These are phyloP conservation scores for Brachionus rotundiformis DNA, from an alignment of 1,140 invertebrate genomes.

Conservation along the genomic window DNA sequence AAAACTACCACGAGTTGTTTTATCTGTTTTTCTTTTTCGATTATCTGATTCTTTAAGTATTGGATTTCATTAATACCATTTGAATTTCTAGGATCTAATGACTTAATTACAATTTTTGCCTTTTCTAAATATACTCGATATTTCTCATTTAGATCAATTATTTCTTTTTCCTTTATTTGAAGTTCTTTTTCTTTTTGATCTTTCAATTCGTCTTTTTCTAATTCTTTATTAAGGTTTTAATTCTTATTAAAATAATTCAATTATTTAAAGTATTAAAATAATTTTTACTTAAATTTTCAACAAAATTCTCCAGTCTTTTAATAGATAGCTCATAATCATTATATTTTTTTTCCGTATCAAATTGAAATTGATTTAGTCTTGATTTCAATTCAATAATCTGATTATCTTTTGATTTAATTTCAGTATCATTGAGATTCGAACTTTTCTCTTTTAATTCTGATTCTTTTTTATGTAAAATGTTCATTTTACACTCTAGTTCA, in stretches of 20 bases:
- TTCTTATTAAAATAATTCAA: neutral
- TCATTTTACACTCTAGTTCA: constrained; percentile 42
- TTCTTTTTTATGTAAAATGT: constrained; percentile 46
- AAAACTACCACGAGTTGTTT: constrained; percentile 37
- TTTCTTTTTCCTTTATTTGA: constrained; percentile 44
- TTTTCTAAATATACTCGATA: constrained; percentile 47
- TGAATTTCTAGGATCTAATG: constrained; percentile 39
- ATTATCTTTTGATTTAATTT: constrained; percentile 30
- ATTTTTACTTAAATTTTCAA: constrained; percentile 18
- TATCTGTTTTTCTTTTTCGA: constrained; percentile 45
- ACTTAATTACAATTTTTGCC: constrained; percentile 39
- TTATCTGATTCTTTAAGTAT: constrained; percentile 34
- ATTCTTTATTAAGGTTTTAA: neutral
- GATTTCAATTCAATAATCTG: constrained; percentile 3
- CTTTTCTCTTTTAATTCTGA: constrained; percentile 15
- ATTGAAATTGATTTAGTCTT: neutral
- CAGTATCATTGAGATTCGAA: neutral
- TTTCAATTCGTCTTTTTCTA: neutral
- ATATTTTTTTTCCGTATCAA: neutral
- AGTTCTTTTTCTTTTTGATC: constrained; percentile 32
- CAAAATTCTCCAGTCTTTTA: neutral
- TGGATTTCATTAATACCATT: constrained; percentile 31
- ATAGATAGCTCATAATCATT: neutral
- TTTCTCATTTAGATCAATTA: constrained; percentile 24
- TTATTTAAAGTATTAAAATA: no score